Conservation (phyloP, 2,113 vertebrate species). For the Paracanthobrama guichenoti region DNA sequence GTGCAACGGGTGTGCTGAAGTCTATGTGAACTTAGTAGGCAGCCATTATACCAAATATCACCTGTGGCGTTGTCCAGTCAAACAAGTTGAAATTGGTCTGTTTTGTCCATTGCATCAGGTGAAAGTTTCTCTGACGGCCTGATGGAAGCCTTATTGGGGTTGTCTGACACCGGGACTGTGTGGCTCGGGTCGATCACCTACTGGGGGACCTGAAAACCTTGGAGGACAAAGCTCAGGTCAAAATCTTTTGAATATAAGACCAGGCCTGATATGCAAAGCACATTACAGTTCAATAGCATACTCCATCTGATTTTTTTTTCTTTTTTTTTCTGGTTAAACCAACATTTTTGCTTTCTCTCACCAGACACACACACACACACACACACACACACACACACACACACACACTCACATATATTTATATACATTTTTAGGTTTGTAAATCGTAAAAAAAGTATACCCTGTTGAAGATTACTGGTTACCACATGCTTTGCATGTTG, state of each 20-base stretch:
- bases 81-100: neutral
- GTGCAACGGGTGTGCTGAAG: neutral
- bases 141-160: slow-evolving; percentile 75
- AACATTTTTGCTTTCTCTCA: neutral
- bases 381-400: too few species aligned
- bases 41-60: neutral
- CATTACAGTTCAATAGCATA: neutral
- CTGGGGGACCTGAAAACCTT: slow-evolving; percentile 82
- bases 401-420: too few species aligned
- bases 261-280: neutral
- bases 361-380: neutral
- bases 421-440: too few species aligned
- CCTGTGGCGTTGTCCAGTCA: neutral
- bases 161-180: slow-evolving; percentile 81
- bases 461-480: too few species aligned
- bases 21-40: neutral
- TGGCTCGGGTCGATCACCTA: slow-evolving; percentile 80
- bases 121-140: slow-evolving; percentile 81
- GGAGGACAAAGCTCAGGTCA: slow-evolving; percentile 87
- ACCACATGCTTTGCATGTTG: too few species aligned
- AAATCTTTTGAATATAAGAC: neutral
- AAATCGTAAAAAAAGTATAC: too few species aligned
- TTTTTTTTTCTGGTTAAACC: neutral
- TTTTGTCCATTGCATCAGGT: slow-evolving; percentile 71
- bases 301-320: too few species aligned